These are phyloP conservation scores for Drosophila anceps DNA, from an alignment of 2,888 invertebrate genomes.

Conservation along the genomic window DNA sequence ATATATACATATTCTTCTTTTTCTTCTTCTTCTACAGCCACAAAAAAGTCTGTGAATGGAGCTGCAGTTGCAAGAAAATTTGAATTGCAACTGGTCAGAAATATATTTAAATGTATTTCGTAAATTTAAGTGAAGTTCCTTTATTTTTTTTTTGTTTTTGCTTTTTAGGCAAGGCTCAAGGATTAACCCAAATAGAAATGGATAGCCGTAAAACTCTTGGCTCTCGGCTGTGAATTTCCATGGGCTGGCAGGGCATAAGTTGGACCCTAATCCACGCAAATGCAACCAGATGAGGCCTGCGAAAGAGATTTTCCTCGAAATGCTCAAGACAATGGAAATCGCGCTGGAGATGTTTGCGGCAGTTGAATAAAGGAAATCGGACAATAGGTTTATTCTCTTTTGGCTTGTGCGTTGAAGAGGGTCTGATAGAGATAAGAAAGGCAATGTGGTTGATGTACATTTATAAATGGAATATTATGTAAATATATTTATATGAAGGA, in stretches of 20 bases:
- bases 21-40: conserved; percentile 24
- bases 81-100: conserved; percentile 19
- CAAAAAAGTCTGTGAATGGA: conserved; percentile 57
- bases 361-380: neutral
- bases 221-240: conserved; percentile 4
- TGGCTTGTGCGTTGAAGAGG: neutral
- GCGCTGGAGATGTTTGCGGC: neutral
- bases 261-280: conserved; percentile 16
- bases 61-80: conserved; percentile 43
- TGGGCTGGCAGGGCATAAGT: conserved; percentile 17
- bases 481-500: neutral
- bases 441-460: neutral
- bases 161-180: neutral
- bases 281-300: conserved; percentile 23
- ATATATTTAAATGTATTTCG: conserved; percentile 41
- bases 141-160: conserved; percentile 1
- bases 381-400: neutral
- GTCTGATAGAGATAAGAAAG: neutral
- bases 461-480: neutral
- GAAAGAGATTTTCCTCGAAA: neutral
- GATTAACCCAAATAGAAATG: conserved; percentile 27
- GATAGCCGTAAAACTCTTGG: conserved; percentile 23
- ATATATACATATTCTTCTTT: no score
- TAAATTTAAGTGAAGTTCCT: conserved; percentile 32
- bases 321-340: conserved; percentile 22